Evolutionary conservation across 2,113 vertebrate species (phyloP).

Genomic region (Xenus cinereus): DNA sequence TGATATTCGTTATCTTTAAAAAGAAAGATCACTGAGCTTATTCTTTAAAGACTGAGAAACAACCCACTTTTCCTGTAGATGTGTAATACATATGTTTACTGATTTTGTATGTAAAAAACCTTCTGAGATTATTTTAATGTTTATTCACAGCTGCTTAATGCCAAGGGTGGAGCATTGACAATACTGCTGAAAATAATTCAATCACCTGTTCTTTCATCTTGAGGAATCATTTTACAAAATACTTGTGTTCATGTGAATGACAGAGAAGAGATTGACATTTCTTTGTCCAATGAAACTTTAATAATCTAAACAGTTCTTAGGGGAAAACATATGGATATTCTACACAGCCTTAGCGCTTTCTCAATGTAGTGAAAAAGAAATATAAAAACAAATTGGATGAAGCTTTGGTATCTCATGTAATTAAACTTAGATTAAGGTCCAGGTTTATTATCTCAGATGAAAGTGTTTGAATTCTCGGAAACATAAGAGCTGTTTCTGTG

Average conservation of each 20-base stretch:
- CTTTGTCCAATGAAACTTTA: not conserved
- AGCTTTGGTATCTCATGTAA: not conserved
- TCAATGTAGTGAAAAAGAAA: not conserved
- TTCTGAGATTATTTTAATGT: not conserved
- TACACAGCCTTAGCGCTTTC: not conserved
- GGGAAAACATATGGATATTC: not conserved
- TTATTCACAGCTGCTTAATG: not conserved
- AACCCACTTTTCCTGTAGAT: not conserved
- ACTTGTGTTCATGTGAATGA: not conserved
- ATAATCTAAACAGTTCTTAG: not conserved
- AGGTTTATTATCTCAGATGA: not conserved
- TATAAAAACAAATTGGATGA: not conserved
- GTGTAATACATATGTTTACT: not conserved
- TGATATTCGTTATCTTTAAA: not conserved
- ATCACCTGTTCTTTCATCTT: not conserved
- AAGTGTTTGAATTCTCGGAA: not conserved
- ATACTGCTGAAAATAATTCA: not conserved
- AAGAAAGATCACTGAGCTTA: not conserved
- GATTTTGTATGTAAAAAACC: not conserved
- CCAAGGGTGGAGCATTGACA: not conserved
- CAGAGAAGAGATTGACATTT: not conserved
- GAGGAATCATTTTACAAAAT: not conserved
- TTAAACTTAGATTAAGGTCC: not conserved
- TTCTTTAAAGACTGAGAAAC: not conserved
- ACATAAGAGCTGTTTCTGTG: not conserved